A percentile compares a stretch with the other conserved stretches of the same genome.
These are phyloP conservation scores for Typhlichthys eigenmanni DNA, from an alignment of 2,797 vertebrate genomes.

Conservation along the genomic window DNA sequence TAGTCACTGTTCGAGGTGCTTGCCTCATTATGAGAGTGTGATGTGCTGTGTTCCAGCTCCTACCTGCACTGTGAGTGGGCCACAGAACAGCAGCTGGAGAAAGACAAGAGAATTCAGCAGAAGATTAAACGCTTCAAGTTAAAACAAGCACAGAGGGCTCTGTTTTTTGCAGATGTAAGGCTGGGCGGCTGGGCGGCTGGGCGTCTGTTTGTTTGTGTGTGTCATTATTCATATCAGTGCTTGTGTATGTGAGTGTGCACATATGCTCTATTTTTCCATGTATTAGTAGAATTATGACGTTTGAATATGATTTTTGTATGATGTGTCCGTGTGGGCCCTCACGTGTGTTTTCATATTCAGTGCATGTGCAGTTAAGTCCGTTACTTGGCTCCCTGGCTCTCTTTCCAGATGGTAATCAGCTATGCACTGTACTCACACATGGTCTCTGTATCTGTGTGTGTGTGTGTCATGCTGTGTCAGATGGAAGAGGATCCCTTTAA, in stretches of 20 bases:
- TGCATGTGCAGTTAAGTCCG: slow-evolving; percentile 33
- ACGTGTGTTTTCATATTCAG: slow-evolving; percentile 26
- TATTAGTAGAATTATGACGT: no score
- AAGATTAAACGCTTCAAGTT: slow-evolving; percentile 99
- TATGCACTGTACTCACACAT: slow-evolving; percentile 8
- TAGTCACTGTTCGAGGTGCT: no score
- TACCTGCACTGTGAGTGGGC: slow-evolving; percentile 99
- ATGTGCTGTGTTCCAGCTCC: slow-evolving; percentile 78
- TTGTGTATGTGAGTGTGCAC: slow-evolving; percentile 8
- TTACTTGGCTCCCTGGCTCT: slow-evolving; percentile 39
- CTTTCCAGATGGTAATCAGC: slow-evolving; percentile 68
- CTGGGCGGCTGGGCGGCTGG: slow-evolving; percentile 14
- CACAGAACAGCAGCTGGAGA: slow-evolving; percentile 93
- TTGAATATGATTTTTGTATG: slow-evolving; percentile 9
- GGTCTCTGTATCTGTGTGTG: slow-evolving; percentile 18
- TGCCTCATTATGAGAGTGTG: slow-evolving; percentile 12
- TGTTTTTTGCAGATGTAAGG: slow-evolving; percentile 97
- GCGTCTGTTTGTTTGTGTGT: slow-evolving; percentile 13
- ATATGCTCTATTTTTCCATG: no score
- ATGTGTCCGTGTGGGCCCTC: neutral
- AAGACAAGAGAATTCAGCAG: slow-evolving; percentile 99
- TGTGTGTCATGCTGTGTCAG: slow-evolving; percentile 62
- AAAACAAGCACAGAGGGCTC: slow-evolving; percentile 96
- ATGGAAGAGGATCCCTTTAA: slow-evolving; percentile 99
- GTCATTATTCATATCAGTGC: slow-evolving; percentile 2